phyloP scores from a whole-genome alignment of 2,113 vertebrate genomes.

The Colius striatus region DNA sequence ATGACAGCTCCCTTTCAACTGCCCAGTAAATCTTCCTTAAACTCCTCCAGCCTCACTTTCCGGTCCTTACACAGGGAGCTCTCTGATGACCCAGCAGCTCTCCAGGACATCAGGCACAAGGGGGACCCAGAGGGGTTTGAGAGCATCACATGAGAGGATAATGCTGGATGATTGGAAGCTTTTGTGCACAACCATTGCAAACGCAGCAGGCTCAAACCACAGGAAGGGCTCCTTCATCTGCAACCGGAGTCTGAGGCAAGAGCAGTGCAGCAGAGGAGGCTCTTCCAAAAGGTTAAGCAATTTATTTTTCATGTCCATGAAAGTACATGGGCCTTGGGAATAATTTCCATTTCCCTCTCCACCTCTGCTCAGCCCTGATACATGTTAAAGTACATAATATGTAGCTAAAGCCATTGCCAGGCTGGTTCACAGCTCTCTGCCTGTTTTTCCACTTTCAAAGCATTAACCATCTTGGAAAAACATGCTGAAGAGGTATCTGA shows the following conservation, averaged over 20 bases:
- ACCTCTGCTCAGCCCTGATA: not conserved
- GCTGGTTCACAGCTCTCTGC: not conserved
- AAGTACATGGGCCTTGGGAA: not conserved
- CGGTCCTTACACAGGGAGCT: not conserved
- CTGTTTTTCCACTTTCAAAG: not conserved
- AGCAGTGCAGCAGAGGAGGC: not conserved
- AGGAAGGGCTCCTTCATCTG: not conserved
- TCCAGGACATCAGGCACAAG: not conserved
- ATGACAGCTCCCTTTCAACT: not conserved
- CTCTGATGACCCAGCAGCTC: not conserved
- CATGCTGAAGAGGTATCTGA: not conserved
- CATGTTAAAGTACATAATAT: not conserved
- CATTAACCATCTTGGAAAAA: not conserved
- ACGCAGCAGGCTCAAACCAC: not conserved
- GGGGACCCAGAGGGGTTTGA: not conserved
- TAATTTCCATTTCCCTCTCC: not conserved
- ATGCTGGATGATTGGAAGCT: not conserved
- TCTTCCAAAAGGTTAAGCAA: conserved; percentile 9
- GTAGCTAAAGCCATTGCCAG: not conserved
- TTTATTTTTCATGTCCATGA: conserved; percentile 9
- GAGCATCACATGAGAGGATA: not conserved
- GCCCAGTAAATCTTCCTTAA: not conserved
- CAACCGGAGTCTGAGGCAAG: not conserved
- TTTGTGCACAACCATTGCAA: not conserved
- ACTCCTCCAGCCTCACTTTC: not conserved